phyloP scores from a whole-genome alignment of 1,140 invertebrate genomes.

The Anastrepha obliqua region DNA sequence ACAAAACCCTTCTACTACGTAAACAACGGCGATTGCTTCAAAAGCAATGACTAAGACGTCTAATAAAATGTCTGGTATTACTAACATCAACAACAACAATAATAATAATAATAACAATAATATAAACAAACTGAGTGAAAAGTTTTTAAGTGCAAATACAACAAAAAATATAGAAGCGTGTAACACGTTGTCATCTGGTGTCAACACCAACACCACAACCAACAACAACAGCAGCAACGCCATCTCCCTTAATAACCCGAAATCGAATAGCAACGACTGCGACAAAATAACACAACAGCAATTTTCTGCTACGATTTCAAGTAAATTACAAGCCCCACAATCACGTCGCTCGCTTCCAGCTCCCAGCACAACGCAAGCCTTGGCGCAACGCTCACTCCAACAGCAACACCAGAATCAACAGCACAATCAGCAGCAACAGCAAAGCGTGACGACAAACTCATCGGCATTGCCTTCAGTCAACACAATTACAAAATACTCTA shows the following conservation, averaged over 20 bases:
- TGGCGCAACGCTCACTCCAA: conserved; percentile 60
- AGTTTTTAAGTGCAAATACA: conserved; percentile 53
- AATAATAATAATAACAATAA: conserved; percentile 49
- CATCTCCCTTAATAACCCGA: conserved; percentile 51
- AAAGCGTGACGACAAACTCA: conserved; percentile 58
- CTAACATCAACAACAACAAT: conserved; percentile 55
- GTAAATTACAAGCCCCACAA: conserved; percentile 61
- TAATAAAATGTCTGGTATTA: conserved; percentile 58
- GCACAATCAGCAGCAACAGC: conserved; percentile 56
- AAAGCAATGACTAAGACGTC: conserved; percentile 49
- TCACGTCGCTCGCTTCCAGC: conserved; percentile 60
- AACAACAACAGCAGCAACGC: conserved; percentile 53
- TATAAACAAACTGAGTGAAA: conserved; percentile 50
- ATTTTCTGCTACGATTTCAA: conserved; percentile 55
- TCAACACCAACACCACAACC: conserved; percentile 19
- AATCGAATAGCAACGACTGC: conserved; percentile 47
- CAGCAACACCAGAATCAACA: conserved; percentile 64
- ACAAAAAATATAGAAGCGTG: conserved; percentile 16
- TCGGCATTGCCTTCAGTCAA: conserved; percentile 59
- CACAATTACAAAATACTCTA: conserved; percentile 59
- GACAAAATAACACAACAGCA: conserved; percentile 55
- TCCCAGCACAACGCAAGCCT: conserved; percentile 60
- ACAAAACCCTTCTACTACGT: not conserved
- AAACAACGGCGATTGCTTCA: conserved; percentile 26
- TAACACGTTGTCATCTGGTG: not conserved